These are phyloP conservation scores for Rhopalosiphum padi DNA, from an alignment of 1,140 invertebrate genomes.

Conservation along the genomic window DNA sequence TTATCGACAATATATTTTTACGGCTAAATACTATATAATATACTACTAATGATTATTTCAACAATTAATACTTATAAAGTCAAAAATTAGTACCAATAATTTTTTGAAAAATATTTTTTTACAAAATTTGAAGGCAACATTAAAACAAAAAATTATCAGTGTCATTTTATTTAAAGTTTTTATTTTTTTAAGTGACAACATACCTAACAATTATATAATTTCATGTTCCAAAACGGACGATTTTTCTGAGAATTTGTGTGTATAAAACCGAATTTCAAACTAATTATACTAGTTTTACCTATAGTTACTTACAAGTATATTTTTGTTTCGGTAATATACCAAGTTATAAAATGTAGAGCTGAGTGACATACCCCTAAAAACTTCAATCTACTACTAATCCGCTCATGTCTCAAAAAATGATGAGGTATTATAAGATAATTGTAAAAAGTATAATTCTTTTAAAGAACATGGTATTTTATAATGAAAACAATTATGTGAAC, in stretches of 20 bases:
- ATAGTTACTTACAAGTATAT: no score
- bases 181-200: background rate
- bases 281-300: background rate
- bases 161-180: background rate
- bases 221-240: fast-evolving
- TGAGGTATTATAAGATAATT: no score
- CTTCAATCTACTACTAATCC: background rate
- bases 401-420: no score
- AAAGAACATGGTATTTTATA: background rate
- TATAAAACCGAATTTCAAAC: background rate
- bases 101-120: no score
- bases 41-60: no score
- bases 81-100: no score
- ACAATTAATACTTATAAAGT: no score
- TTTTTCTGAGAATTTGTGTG: background rate
- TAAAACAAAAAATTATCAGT: background rate
- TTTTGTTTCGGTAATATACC: no score
- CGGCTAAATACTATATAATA: no score
- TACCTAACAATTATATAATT: background rate
- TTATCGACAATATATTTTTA: no score
- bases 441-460: background rate
- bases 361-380: background rate
- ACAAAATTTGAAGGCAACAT: no score
- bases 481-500: background rate
- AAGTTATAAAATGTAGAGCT: background rate